Evolutionary conservation across 2,888 invertebrate species (phyloP).

Genomic region (Scaptomyza cyrtandrae): DNA sequence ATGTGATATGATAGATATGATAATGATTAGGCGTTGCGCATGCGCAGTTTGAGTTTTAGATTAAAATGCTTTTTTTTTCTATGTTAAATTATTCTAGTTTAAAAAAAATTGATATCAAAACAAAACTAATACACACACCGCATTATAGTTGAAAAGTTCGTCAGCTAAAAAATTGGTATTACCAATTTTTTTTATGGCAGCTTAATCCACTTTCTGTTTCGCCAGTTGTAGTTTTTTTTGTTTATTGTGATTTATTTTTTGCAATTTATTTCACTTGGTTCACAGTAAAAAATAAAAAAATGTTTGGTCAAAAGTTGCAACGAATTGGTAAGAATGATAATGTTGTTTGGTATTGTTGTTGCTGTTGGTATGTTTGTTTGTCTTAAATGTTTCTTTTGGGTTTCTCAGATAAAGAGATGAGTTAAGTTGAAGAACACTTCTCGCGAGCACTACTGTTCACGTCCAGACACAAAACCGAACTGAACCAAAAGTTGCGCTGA

Average conservation of each 20-base stretch:
- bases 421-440: conserved; percentile 49
- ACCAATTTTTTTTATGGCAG: conserved; percentile 32
- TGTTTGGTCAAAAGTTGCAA: neutral
- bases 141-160: conserved; percentile 69
- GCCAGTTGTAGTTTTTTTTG: neutral
- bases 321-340: neutral
- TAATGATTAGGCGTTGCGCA: conserved; percentile 12
- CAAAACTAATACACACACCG: conserved; percentile 77
- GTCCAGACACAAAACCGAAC: conserved; percentile 83
- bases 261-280: conserved; percentile 10
- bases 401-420: neutral
- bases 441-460: conserved; percentile 72
- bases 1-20: no score
- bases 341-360: neutral
- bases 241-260: neutral
- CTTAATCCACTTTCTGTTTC: conserved; percentile 24
- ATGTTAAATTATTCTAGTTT: neutral
- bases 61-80: no score
- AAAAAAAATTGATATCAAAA: conserved; percentile 21
- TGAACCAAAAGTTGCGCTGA: conserved; percentile 78
- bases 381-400: neutral
- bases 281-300: conserved; percentile 27
- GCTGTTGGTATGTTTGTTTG: neutral
- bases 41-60: conserved; percentile 10
- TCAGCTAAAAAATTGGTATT: conserved; percentile 31